Conservation (phyloP, 2,113 vertebrate genomes). For the Brachionichthys hirsutus region DNA sequence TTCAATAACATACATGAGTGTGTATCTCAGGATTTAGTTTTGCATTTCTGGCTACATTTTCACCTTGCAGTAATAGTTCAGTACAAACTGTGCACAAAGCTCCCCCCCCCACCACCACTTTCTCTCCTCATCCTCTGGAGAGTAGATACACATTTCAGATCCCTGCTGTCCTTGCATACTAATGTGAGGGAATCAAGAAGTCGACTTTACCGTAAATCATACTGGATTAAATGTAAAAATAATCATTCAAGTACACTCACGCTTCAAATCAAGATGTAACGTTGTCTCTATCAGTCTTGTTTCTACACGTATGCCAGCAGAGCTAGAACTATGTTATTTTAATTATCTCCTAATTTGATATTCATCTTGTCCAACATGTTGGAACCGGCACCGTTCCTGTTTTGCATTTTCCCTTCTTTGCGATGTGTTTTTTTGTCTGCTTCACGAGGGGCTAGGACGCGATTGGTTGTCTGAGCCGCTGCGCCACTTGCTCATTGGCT, state of each 20-base stretch:
- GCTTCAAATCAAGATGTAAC: neutral
- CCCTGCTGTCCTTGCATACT: neutral
- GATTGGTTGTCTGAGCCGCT: conserved; percentile 45
- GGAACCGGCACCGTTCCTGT: no score
- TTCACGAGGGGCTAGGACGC: conserved; percentile 25
- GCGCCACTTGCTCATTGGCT: conserved; percentile 52
- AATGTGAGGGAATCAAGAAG: no score
- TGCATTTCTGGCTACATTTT: neutral
- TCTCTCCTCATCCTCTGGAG: no score
- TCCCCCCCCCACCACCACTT: no score
- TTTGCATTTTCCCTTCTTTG: neutral
- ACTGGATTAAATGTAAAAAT: no score
- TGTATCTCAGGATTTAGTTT: no score
- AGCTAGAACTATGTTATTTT: neutral
- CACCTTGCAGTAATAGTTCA: neutral
- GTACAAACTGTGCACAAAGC: neutral
- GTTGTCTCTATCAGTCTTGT: neutral
- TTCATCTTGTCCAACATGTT: neutral
- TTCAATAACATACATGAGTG: no score
- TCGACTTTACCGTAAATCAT: neutral
- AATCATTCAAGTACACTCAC: no score
- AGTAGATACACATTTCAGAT: neutral
- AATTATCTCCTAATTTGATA: no score
- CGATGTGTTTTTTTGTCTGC: neutral
- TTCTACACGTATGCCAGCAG: neutral